These are phyloP conservation scores for Tipula helvola DNA, from an alignment of 2,888 invertebrate genomes.

Conservation along the genomic window DNA sequence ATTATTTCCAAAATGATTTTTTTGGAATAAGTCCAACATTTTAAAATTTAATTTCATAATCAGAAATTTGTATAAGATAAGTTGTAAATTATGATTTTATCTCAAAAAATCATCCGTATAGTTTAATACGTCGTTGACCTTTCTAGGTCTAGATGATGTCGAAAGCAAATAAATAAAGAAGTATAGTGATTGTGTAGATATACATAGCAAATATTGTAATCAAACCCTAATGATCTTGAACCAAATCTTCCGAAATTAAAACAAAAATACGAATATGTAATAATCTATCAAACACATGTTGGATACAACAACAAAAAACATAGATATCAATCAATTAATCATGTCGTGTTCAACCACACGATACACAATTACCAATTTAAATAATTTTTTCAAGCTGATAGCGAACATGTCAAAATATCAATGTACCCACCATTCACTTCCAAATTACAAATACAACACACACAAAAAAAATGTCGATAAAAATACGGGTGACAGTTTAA, in stretches of 20 bases:
- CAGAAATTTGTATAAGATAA: too few species aligned
- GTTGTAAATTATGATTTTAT: too few species aligned
- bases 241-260: neutral
- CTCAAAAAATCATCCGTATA: too few species aligned
- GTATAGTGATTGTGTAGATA: too few species aligned
- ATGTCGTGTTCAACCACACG: neutral
- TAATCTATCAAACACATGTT: neutral
- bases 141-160: too few species aligned
- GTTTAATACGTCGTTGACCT: too few species aligned
- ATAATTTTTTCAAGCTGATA: neutral
- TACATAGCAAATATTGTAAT: neutral
- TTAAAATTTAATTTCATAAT: too few species aligned
- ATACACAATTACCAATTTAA: neutral
- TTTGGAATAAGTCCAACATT: too few species aligned
- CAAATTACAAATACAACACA: neutral
- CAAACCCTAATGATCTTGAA: neutral
- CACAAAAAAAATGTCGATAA: neutral
- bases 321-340: neutral
- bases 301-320: neutral
- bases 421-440: neutral
- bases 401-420: neutral
- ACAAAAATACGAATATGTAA: neutral
- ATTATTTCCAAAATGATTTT: too few species aligned
- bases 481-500: conserved; percentile 4
- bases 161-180: too few species aligned